Percentiles rank a stretch among this genome's conserved stretches.
phyloP scores from a whole-genome alignment of 2,113 vertebrate genomes.

The Picathartes gymnocephalus region DNA sequence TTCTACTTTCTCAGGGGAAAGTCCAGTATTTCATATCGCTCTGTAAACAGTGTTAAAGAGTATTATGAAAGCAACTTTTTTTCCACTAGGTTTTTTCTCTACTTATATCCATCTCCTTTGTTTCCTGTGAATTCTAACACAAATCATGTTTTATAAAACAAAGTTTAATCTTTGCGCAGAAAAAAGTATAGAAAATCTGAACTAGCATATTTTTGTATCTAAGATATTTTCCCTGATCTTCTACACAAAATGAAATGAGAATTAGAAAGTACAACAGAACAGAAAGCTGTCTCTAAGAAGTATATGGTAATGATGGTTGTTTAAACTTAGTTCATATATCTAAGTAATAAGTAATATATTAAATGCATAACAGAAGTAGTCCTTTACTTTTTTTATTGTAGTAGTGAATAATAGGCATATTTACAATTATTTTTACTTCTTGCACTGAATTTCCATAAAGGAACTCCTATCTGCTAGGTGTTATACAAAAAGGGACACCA shows the following conservation, averaged over 20 bases:
- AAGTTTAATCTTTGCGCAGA: background rate
- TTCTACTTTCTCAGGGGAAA: background rate
- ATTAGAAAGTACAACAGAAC: background rate
- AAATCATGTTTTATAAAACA: background rate
- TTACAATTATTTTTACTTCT: background rate
- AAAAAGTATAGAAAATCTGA: background rate
- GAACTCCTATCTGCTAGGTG: rapidly evolving
- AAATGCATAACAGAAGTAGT: background rate
- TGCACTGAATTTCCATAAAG: background rate
- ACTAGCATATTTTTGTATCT: background rate
- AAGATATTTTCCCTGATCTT: background rate
- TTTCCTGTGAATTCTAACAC: background rate
- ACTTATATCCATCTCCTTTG: background rate
- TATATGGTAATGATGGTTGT: background rate
- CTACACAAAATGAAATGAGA: background rate
- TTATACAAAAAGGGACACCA: rapidly evolving
- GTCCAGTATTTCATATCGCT: background rate
- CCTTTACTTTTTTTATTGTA: background rate
- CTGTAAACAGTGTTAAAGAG: background rate
- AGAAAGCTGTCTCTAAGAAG: background rate
- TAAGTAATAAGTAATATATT: background rate
- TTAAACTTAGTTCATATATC: background rate
- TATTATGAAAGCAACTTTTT: background rate
- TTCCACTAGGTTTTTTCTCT: background rate
- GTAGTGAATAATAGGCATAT: background rate